A percentile compares a stretch with the other conserved stretches of the same genome.
Evolutionary conservation across 2,113 vertebrate genomes (phyloP).

Genomic region (Clinocottus analis): DNA sequence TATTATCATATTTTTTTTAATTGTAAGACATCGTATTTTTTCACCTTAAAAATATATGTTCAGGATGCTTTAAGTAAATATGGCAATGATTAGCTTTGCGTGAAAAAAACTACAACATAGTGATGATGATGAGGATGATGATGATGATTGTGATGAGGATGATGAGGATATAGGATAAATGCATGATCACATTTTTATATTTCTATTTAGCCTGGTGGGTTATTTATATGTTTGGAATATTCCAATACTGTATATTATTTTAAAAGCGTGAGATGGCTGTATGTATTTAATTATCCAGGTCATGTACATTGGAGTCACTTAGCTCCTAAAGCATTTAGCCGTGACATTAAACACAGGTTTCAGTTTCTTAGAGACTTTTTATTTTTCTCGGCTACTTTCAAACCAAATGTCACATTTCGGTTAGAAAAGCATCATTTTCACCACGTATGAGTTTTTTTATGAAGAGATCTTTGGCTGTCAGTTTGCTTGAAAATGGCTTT

Average conservation of each 20-base stretch:
- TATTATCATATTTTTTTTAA: slow-evolving; percentile 8
- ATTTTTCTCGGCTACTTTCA: not conserved
- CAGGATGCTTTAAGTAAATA: not conserved
- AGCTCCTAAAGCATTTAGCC: not conserved
- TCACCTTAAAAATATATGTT: not conserved
- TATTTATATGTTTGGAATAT: not conserved
- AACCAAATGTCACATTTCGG: not conserved
- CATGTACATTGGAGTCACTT: not conserved
- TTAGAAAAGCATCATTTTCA: not conserved
- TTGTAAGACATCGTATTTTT: not conserved
- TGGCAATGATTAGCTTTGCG: slow-evolving; percentile 4
- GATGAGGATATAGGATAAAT: not conserved
- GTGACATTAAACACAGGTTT: not conserved
- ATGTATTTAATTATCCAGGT: not conserved
- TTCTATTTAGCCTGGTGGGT: not conserved
- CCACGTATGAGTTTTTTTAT: no score
- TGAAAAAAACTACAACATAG: slow-evolving; percentile 35
- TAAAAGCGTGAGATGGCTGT: not conserved
- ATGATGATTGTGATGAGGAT: not conserved
- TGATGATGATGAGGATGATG: slow-evolving; percentile 22
- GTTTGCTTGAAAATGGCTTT: not conserved
- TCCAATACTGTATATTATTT: not conserved
- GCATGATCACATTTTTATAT: not conserved
- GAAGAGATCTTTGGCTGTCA: slow-evolving; percentile 1
- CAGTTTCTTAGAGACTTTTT: not conserved